Evolutionary conservation across 2,888 invertebrate species (phyloP).

Genomic region (Eurois occulta): DNA sequence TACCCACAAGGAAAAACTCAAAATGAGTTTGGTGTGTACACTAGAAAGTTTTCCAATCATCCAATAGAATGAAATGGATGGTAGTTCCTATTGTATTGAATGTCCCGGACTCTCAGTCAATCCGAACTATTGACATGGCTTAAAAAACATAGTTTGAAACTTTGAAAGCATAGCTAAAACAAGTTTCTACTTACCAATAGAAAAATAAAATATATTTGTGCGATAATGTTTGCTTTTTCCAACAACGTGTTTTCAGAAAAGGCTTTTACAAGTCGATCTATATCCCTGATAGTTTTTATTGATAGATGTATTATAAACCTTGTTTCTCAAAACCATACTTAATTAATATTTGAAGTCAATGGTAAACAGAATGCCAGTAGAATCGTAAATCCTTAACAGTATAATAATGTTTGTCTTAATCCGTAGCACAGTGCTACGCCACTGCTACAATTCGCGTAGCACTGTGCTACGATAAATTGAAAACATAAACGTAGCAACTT

Average conservation of each 20-base stretch:
- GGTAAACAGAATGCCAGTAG: not conserved
- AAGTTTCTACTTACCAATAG: not conserved
- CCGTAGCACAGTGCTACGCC: slow-evolving; percentile 16
- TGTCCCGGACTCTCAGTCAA: slow-evolving; percentile 5
- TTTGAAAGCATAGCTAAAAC: not conserved
- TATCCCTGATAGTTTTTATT: not conserved
- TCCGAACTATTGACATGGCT: not conserved
- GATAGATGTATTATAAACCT: not conserved
- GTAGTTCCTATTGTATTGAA: slow-evolving; percentile 23
- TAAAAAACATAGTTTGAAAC: not conserved
- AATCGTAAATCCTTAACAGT: not conserved
- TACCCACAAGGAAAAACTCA: not conserved
- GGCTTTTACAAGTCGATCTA: not conserved
- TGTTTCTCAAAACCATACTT: not conserved
- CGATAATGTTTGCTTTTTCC: not conserved
- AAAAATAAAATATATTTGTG: not conserved
- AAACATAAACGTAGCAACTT: not conserved
- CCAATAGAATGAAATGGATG: slow-evolving; percentile 21
- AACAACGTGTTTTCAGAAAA: not conserved
- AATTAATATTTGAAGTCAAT: not conserved
- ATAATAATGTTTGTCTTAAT: not conserved
- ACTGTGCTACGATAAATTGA: slow-evolving; percentile 9
- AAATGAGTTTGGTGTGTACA: slow-evolving; percentile 11
- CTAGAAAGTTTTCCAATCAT: slow-evolving; percentile 49
- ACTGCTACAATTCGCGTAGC: not conserved